Percentiles rank a stretch among this genome's conserved stretches.
Conservation (phyloP, 2,888 invertebrate species). For the Ditylenchus weischeri region DNA sequence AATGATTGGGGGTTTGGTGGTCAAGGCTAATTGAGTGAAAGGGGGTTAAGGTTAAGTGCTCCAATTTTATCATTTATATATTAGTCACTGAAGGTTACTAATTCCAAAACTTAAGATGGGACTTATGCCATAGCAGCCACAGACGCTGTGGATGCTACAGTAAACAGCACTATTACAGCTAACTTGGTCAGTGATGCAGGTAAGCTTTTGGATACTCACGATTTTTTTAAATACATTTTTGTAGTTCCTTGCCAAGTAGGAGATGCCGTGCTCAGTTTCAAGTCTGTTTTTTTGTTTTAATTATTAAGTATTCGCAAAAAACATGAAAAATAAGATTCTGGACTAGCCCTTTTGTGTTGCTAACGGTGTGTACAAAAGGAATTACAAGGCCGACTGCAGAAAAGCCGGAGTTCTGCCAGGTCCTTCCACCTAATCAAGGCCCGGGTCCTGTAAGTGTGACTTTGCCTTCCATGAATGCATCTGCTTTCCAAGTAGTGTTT, state of each 20-base stretch:
- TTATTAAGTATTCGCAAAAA: neutral
- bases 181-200: constrained; percentile 20
- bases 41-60: too few species aligned
- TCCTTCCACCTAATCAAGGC: constrained; percentile 14
- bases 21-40: too few species aligned
- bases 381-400: neutral
- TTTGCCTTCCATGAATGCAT: constrained; percentile 8
- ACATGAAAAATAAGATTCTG: constrained; percentile 12
- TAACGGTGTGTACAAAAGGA: constrained; percentile 17
- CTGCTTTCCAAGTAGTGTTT: constrained; percentile 16
- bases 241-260: constrained; percentile 17
- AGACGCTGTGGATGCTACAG: constrained; percentile 5
- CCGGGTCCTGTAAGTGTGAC: constrained; percentile 19
- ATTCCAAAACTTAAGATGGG: constrained; percentile 2
- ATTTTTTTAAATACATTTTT: too few species aligned
- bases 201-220: too few species aligned
- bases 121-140: constrained; percentile 21
- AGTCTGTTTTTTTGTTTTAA: constrained; percentile 10
- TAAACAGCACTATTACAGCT: constrained; percentile 17
- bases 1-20: too few species aligned
- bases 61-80: too few species aligned
- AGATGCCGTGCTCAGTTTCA: constrained; percentile 15
- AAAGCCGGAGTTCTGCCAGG: constrained; percentile 10
- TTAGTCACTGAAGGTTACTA: too few species aligned
- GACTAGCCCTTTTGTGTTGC: constrained; percentile 20